Evolutionary conservation across 2,113 vertebrate genomes (phyloP).

Genomic region (Rhagologus leucostigma): DNA sequence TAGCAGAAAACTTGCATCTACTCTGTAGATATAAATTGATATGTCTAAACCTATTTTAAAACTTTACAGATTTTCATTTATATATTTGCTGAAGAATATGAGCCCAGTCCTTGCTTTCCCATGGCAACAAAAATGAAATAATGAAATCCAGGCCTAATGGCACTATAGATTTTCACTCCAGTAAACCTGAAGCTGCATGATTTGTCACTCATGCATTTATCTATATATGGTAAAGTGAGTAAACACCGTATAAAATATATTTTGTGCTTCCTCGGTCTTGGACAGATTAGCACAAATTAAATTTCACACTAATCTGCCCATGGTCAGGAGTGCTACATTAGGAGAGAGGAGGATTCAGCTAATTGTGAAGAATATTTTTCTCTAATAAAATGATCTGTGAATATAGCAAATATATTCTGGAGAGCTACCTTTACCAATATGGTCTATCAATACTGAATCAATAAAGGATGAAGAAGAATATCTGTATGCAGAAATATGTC

Average conservation of each 20-base stretch:
- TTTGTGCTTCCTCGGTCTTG: conserved; percentile 66
- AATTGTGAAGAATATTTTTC: conserved; percentile 60
- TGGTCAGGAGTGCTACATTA: conserved; percentile 61
- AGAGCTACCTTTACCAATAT: neutral
- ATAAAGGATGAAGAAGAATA: neutral
- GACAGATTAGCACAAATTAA: conserved; percentile 72
- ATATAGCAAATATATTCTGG: neutral
- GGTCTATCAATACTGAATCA: neutral
- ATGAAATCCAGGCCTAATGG: conserved; percentile 28
- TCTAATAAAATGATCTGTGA: conserved; percentile 21
- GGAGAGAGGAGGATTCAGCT: conserved; percentile 42
- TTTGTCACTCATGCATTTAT: conserved; percentile 67
- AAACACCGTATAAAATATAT: conserved; percentile 67
- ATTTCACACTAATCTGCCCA: conserved; percentile 74
- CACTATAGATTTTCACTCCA: conserved; percentile 34
- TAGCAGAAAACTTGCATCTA: neutral
- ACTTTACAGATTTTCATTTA: neutral
- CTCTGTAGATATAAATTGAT: neutral
- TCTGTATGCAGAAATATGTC: neutral
- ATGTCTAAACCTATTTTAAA: neutral
- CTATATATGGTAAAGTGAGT: conserved; percentile 58
- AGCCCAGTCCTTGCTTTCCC: neutral
- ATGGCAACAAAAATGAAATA: conserved; percentile 39
- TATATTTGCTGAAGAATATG: neutral
- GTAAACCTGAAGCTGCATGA: conserved; percentile 55